Evolutionary conservation across 2,797 vertebrate genomes (phyloP), one percentile per base, ranked within the genome.

Genomic region (Danio albolineatus): DNA sequence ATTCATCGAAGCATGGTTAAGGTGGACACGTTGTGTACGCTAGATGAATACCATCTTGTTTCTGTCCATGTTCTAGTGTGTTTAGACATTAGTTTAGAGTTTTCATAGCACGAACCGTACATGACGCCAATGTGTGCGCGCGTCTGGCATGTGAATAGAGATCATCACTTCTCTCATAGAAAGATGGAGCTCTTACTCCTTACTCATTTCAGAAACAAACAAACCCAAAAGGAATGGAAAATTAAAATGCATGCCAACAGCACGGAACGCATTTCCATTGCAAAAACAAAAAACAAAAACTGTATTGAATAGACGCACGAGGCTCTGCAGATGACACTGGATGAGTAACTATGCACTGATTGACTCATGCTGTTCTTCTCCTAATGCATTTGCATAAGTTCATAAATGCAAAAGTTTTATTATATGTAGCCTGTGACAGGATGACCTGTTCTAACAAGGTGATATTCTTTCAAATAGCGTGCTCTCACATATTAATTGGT

Each of bases 61-160:
- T 67, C 62, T 57, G 62, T 72, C 39, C 62, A 56, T 46, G 62
- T 48, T 57, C 75, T 67, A 67, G 28, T 57, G 21, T 77, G 75
- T 57, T 77, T 67, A 67, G 21, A 76, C 51, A 67, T 54, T 28
- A 76, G 44, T 65, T 64, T 54, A 54, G 48, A 28, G 39, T 43
- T 46, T 44, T 54, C 48, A 46, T 66, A 36, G 7, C 51, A 46
- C 62, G 19, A 21, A 66, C 6, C 2, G 9, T 56, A 46, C 2
- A 21, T 38, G 39, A 57, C 28, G 16, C 16, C 51, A 28, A 5
- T 10, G 6, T 62, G 61, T 28, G 6, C 14, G 17, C 4, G n/a
- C n/a, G 10, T 54, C 14, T 65, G 73, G 17, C 39, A 76, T 66
- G 21, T 46, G 10, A 17, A 44, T 13, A 36, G 49, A 66, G 19